Evolutionary conservation across 1,140 invertebrate genomes (phyloP), one percentile per base, ranked within the genome.

Genomic region (Heliothis virescens): DNA sequence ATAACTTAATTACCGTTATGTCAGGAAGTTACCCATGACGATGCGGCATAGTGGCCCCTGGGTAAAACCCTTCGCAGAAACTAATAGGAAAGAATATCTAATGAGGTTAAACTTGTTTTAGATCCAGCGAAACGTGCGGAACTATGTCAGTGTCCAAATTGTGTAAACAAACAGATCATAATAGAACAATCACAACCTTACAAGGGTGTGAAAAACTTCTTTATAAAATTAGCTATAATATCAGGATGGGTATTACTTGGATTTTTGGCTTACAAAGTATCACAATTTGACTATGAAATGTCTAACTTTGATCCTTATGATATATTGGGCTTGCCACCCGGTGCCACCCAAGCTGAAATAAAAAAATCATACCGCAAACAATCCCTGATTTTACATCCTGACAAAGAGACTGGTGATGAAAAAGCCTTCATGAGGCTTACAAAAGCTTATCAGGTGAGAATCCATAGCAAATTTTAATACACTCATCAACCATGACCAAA

Each of bases 241-340:
- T 90, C 97, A 83, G 98, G 98, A 78, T 99, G 99, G 99, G 94
- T 97, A 5, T 91, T 98, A 29, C 96, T 99, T 88, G 95, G 97
- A 59, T 96, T 98, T 67, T 95, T 99, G 76, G 97, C 98, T 1
- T 99, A 99, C 92, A 99, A 99, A 96, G 98, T 99, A 10, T 98
- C 98, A 0, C 98, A 99, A 94, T 98, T 99, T 95, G 98, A 99
- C 90, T 98, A 99, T 95, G 98, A 99, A 95, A 98, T 99, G 96
- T 97, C 98, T 16, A 99, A 99, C 94, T 99, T 99, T 96, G 99
- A 99, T 96, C 99, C 99, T 1, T 99, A 99, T 95, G 98, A 99
- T 95, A 99, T 99, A 90, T 95, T 99, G 41, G 97, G 97, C 72
- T 96, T 99, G 85, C 97, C 98, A 77, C 95, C 97, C 67, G 98